Evolutionary conservation across 2,888 invertebrate genomes (phyloP), one percentile per base, ranked within the genome.

Genomic region (Cosmopolites sordidus): DNA sequence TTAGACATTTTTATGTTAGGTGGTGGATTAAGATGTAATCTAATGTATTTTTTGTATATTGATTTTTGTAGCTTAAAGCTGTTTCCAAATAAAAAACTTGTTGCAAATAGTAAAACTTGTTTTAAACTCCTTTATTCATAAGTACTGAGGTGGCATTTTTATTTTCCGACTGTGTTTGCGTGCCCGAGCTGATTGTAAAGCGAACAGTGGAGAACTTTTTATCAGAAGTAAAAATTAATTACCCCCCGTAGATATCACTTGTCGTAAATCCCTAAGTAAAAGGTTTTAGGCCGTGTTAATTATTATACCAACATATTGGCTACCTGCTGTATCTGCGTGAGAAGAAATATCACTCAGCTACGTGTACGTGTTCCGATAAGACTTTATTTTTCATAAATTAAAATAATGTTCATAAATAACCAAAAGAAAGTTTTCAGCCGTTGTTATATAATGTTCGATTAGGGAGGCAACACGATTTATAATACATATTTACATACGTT

Each of bases 211-310:
- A 51, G 37, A 37, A 50, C 51, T 48, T 49, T 48, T 57, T 57
- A 57, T 57, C 57, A 54, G 49, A 54, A 50, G 47, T 54, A 57
- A 57, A 49, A 57, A 57, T 57, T 57, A 57, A 57, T 58, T 58
- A 58, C 58, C 58, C 58, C 58, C 58, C 58, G 51, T 51, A 42
- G 58, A 46, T 58, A 54, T 58, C 48, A 39, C 45, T 45, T 54
- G 42, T 54, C 54, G 54, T 58, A 58, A 58, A 58, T 58, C 57
- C 54, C 51, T 54, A 54, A 58, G 51, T 54, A 58, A 58, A 54
- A 58, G 57, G 54, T 54, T 51, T 58, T 48, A 54, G 51, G 58
- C 51, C 51, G 54, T 47, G 30, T 54, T 58, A 54, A 54, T 54
- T 58, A 58, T 54, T 54, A 38, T 51, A 43, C 46, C 51, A 43